Base-by-base conservation (phyloP, 2,888 invertebrate genomes). In the Minunthozetes semirufus region DNA sequence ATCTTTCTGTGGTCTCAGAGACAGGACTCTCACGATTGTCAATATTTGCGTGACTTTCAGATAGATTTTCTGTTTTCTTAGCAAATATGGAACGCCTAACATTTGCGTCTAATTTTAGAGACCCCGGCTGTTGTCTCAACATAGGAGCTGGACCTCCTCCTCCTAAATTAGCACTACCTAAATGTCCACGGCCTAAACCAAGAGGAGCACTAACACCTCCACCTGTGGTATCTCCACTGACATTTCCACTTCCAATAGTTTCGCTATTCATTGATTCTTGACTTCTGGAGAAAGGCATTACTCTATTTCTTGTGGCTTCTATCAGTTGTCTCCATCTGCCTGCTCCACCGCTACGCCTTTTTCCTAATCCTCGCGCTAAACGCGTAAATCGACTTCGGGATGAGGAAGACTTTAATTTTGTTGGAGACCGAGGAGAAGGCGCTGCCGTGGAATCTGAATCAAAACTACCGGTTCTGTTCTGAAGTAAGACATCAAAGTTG, bases 401-500 rank as follows among this genome's bases (percentile, higher is more conserved):
- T 1, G 78, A 76, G 27, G 77, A 75, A 9, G 77, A 76, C 48
- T 78, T 77, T 11, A 78, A 25, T 53, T 72, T 72, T 3, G 61
- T 9, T 46, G 27, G 59, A 19, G 63, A 73, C 4, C 61, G 48
- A 59, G 19, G 59, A 33, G 63, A 29, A 63, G 19, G 59, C n/a
- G 63, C 63, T 27, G 38, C n/a, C 29, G 56, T 46, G 22, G 29
- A 70, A 6, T 53, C 76, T 9, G 38, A 56, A 50, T 76, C 76
- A 33, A 76, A 75, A 70, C 72, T 72, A 11, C 74, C 42, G 17
- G 25, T 25, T 9, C 33, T 53, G 11, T 75, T 75, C 42, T 72
- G 48, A 15, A 73, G 56, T 15, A 72, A 59, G 46, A 72, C 72
- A 42, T 79, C 78, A 56, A 80, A 93, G 85, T 94, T 93, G 86